Percentiles rank a stretch among this genome's conserved stretches.
Evolutionary conservation across 2,888 invertebrate genomes (phyloP).

Genomic region (Drosophila dives): DNA sequence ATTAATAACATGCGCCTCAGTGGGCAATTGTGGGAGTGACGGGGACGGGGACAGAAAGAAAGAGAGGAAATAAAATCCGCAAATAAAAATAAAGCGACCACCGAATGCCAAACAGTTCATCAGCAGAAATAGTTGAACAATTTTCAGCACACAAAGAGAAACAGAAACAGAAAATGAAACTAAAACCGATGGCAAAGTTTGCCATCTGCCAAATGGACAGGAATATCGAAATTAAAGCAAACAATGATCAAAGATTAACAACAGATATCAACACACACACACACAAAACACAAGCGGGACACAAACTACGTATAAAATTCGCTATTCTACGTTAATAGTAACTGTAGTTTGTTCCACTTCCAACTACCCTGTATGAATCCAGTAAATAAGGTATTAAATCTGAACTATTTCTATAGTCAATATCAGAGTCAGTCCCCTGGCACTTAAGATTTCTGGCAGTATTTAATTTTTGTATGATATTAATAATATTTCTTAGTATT

Average conservation of each 20-base stretch:
- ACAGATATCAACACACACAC: conserved; percentile 49
- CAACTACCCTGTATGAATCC: conserved; percentile 27
- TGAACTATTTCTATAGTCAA: not conserved
- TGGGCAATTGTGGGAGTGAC: conserved; percentile 19
- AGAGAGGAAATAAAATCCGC: conserved; percentile 4
- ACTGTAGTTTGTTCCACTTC: conserved; percentile 40
- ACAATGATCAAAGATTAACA: conserved; percentile 78
- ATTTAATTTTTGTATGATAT: not conserved
- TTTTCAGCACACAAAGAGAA: conserved; percentile 22
- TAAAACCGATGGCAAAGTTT: conserved; percentile 55
- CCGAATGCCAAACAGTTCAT: conserved; percentile 52
- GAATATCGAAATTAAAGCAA: conserved; percentile 75
- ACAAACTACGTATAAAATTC: conserved; percentile 54
- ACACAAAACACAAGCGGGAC: conserved; percentile 20
- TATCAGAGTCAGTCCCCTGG: not conserved
- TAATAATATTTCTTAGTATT: not conserved
- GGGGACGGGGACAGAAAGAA: too few species aligned
- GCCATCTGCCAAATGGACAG: conserved; percentile 64
- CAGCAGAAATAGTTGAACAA: conserved; percentile 44
- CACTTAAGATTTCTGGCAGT: not conserved
- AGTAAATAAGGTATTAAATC: not conserved
- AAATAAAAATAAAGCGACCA: conserved; percentile 30
- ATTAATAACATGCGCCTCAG: conserved; percentile 67
- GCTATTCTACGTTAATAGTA: conserved; percentile 48
- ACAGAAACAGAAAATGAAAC: conserved; percentile 18